A percentile compares a stretch with the other conserved stretches of the same genome.
Evolutionary conservation across 2,797 vertebrate genomes (phyloP).

Genomic region (Sphenopsis melanotis): DNA sequence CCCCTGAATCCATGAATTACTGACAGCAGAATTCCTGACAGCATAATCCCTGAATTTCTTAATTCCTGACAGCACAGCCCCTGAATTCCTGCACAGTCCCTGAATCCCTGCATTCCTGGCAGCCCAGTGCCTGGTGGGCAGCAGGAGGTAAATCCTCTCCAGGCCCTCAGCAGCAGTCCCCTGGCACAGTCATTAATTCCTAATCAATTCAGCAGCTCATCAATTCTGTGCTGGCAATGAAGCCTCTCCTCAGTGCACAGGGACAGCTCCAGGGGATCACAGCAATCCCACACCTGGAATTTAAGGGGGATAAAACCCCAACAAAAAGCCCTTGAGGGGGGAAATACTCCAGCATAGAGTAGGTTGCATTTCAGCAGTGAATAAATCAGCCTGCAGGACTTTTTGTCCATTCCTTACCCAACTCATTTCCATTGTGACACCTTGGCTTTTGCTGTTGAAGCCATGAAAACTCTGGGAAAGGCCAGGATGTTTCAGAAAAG

Average conservation of each 20-base stretch:
- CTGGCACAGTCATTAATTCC: not conserved
- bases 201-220: not conserved
- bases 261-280: not conserved
- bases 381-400: not conserved
- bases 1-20: not conserved
- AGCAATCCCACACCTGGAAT: not conserved
- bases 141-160: not conserved
- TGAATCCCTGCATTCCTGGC: not conserved
- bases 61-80: no score
- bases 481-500: not conserved
- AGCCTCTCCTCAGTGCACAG: not conserved
- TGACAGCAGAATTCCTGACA: no score
- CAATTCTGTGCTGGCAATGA: not conserved
- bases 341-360: accelerated
- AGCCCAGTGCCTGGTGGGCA: not conserved
- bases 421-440: not conserved
- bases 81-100: no score
- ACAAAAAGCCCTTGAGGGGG: not conserved
- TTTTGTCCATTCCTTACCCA: not conserved
- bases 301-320: not conserved
- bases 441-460: not conserved
- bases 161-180: not conserved
- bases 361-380: not conserved
- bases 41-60: no score
- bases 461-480: not conserved